Base-by-base conservation (phyloP, 30 jellyfish, hydroid and myxozoan genomes). In the Pelagia noctiluca region DNA sequence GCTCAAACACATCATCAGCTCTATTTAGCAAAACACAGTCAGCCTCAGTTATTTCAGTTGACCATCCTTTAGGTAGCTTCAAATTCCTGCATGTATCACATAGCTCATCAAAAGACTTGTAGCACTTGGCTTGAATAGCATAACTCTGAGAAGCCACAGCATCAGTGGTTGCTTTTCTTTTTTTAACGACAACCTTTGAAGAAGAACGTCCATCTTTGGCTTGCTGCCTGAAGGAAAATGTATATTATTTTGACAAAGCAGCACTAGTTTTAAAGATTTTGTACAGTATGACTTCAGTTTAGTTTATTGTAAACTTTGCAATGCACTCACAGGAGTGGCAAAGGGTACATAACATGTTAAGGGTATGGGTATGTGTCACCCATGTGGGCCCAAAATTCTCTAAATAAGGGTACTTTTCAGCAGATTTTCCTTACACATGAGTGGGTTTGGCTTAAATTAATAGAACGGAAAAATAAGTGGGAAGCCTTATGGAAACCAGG, bases 41-140 rank as follows among this genome's bases (percentile, higher is more conserved):
- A 22, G 31, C 35, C 12, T 63, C 75, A n/a, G 3, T 4, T 63
- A 35, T 35, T 63, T 63, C 75, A 22, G 24, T 63, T 10, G 42
- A n/a, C 75, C 35, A 63, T 31, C 42, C 31, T 21, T 63, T 3
- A 63, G 75, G 75, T 63, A 63, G 42, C 42, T 28, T 63, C 42
- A 63, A 63, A 63, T 63, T 28, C 42, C 29, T 31, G 75, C 75
- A n/a, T 4, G 46, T 36, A 19, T 31, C 42, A 63, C 75, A 63
- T 35, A 63, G 31, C 29, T 63, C 75, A 22, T 63, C 42, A 63
- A 63, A 63, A 21, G 75, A 63, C 75, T 63, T 22, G 35, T 63
- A 63, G 42, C 75, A 63, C 25, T 33, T 53, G 21, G 69, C 21
- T 53, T 19, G 19, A 47, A 47, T 47, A 3, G 26, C 32, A 57